Evolutionary conservation across 1,140 invertebrate species (phyloP), one percentile per base, ranked within the genome.

Genomic region (Myzus persicae): DNA sequence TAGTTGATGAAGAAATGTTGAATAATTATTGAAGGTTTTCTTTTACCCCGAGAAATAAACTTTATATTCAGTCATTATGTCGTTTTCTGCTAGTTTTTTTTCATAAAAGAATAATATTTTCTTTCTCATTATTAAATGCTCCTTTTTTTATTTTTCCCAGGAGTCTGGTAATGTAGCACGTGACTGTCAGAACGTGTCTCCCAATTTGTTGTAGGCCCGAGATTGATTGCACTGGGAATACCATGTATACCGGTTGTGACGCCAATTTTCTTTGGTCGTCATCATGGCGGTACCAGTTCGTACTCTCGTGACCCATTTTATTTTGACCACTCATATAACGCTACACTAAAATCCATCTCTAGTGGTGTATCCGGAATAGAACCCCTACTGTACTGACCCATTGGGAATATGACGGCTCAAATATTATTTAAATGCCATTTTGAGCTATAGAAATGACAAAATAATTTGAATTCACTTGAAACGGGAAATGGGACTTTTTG

Each of bases 191-290:
- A 67, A 91, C 26, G 54, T 67, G 38, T 67, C 90, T 76, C 26
- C 90, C 90, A 44, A 91, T 91, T 91, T 67, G 38, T 91, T 40
- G 90, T n/a, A 67, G 90, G n/a, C 90, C 22, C n/a, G 54, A 91
- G 90, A 90, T 67, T 91, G 54, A 91, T 91, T 91, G 54, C 40
- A 67, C 90, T 67, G 90, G 90, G 90, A 91, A 91, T 91, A 59
- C 88, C 36, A 54, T 36, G 48, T 90, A n/a, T n/a, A 90, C 90
- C 90, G 54, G 90, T 91, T 91, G 38, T 91, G 26, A 67, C 38
- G 54, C 54, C 90, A 91, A 91, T 91, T 91, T 91, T 91, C 90
- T 59, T 44, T 67, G 90, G 44, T 11, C 40, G 24, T 51, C 36
- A 40, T 40, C 48, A 14, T 51, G 38, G 51, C 38, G 9, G 14